A percentile compares a stretch with the other conserved stretches of the same genome.
Conservation (phyloP, 1,140 invertebrate genomes). For the Battus philenor region DNA sequence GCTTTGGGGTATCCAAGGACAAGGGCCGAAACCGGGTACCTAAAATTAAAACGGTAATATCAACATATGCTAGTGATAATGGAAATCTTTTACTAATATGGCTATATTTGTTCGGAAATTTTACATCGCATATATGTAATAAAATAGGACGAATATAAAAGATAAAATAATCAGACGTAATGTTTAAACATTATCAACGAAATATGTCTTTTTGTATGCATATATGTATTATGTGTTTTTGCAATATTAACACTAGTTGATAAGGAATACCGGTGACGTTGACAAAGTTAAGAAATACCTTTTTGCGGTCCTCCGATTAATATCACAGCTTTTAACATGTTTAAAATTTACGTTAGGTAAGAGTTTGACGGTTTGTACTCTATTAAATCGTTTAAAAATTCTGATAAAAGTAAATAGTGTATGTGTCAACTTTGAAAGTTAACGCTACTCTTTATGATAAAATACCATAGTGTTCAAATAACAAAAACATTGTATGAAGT, state of each 20-base stretch:
- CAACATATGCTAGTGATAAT: neutral
- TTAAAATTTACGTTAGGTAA: too few relatives aligned
- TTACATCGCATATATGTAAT: constrained; percentile 9
- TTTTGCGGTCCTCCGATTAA: constrained; percentile 86
- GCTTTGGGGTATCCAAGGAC: constrained; percentile 97
- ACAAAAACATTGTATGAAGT: too few relatives aligned
- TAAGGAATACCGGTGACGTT: constrained; percentile 38
- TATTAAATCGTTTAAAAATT: too few relatives aligned
- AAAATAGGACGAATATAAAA: constrained; percentile 14
- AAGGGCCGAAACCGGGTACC: constrained; percentile 97
- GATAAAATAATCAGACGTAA: neutral
- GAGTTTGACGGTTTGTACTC: too few relatives aligned
- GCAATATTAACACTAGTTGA: neutral
- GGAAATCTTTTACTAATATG: neutral
- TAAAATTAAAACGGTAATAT: constrained; percentile 54
- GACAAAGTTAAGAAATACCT: constrained; percentile 68
- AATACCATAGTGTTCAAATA: too few relatives aligned
- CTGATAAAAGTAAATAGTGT: too few relatives aligned
- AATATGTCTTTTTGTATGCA: constrained; percentile 1
- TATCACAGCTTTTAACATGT: constrained; percentile 86
- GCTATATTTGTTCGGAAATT: constrained; percentile 6
- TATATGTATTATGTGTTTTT: neutral
- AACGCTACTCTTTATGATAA: too few relatives aligned
- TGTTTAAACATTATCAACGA: constrained; percentile 1
- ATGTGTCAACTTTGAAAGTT: too few relatives aligned